phyloP scores from a whole-genome alignment of 2,113 vertebrate species.

The Nerophis ophidion region DNA sequence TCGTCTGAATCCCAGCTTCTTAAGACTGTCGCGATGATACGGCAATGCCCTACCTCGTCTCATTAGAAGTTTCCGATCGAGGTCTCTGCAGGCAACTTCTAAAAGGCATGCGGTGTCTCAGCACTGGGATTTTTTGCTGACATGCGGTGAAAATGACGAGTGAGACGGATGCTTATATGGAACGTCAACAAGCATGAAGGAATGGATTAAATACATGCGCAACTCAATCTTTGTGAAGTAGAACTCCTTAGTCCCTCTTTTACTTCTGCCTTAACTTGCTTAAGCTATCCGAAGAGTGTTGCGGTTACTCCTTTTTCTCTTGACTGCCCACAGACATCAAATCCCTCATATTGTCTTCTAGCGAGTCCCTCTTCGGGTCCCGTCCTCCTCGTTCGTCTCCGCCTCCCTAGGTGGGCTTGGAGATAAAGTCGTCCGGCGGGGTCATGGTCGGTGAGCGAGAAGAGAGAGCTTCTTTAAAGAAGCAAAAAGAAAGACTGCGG shows the following conservation, averaged over 20 bases:
- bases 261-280: slow-evolving; percentile 45
- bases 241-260: slow-evolving; percentile 19
- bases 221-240: slow-evolving; percentile 27
- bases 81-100: slow-evolving; percentile 28
- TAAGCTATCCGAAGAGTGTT: slow-evolving; percentile 44
- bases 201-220: slow-evolving; percentile 27
- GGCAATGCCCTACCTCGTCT: slow-evolving; percentile 47
- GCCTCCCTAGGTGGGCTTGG: slow-evolving; percentile 45
- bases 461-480: slow-evolving; percentile 53
- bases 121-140: slow-evolving; percentile 47
- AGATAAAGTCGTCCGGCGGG: slow-evolving; percentile 42
- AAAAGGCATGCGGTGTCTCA: slow-evolving; percentile 23
- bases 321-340: slow-evolving; percentile 21
- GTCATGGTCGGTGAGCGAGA: slow-evolving; percentile 44
- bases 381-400: slow-evolving; percentile 21
- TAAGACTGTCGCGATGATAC: slow-evolving; percentile 12
- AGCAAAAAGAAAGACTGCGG: slow-evolving; percentile 70
- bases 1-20: slow-evolving; percentile 17
- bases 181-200: slow-evolving; percentile 16
- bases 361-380: slow-evolving; percentile 31
- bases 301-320: slow-evolving; percentile 22
- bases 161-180: slow-evolving; percentile 18
- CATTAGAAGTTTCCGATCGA: slow-evolving; percentile 39
- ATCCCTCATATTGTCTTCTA: slow-evolving; percentile 34
- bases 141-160: slow-evolving; percentile 29